A percentile compares a stretch with the other conserved stretches of the same genome.
Evolutionary conservation across 1,140 invertebrate genomes (phyloP).

Genomic region (Paraescarpia echinospica): DNA sequence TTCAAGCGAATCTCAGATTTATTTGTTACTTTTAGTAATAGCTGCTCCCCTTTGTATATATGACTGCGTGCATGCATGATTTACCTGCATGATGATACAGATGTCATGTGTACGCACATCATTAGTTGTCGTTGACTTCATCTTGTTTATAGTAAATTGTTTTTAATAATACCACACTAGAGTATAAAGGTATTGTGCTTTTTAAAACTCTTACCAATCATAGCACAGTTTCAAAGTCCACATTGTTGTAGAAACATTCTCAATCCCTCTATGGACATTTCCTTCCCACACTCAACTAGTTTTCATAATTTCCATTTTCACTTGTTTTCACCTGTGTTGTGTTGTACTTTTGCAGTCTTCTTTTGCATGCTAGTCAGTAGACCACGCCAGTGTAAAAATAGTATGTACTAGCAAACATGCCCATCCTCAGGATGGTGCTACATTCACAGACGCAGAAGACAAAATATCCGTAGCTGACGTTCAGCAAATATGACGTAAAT

Average conservation of each 20-base stretch:
- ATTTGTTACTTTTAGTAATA: background rate
- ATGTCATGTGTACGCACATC: background rate
- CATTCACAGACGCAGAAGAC: no score
- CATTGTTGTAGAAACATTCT: background rate
- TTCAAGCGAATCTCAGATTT: background rate
- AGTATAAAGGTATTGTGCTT: background rate
- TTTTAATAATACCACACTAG: no score
- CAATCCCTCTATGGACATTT: background rate
- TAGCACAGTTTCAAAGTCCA: background rate
- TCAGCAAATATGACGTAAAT: no score
- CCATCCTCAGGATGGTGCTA: no score
- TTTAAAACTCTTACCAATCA: background rate
- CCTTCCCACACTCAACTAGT: no score
- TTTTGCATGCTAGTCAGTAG: background rate
- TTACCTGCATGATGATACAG: background rate
- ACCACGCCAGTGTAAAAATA: background rate
- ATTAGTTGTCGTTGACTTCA: background rate
- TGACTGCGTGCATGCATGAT: background rate
- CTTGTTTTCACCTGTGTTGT: background rate
- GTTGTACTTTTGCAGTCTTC: background rate
- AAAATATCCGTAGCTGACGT: no score
- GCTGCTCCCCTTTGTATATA: background rate
- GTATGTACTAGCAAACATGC: background rate
- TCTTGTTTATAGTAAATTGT: background rate
- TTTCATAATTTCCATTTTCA: no score